These are phyloP conservation scores for Leucosticte australis DNA, from an alignment of 2,113 vertebrate genomes.

Conservation along the genomic window DNA sequence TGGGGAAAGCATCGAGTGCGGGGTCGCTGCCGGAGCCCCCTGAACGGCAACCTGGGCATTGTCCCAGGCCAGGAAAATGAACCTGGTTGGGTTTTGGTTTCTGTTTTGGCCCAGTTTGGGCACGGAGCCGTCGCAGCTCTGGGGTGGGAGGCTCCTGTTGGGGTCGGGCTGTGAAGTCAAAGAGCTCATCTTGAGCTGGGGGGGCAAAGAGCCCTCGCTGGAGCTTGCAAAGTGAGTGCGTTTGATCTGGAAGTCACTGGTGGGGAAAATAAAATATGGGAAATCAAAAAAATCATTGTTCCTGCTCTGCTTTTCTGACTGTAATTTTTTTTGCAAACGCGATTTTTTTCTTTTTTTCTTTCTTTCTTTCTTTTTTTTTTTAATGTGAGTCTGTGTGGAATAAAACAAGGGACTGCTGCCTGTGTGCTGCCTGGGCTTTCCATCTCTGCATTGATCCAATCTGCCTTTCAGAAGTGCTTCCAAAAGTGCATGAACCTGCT, in stretches of 20 bases:
- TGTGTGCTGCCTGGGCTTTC: not conserved
- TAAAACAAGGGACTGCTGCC: not conserved
- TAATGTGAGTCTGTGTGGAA: not conserved
- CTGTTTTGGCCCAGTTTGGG: fast-evolving
- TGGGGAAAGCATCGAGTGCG: not conserved
- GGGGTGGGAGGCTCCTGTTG: fast-evolving
- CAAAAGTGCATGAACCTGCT: not conserved
- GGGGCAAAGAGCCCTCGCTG: not conserved
- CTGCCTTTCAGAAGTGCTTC: not conserved
- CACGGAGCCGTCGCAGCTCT: not conserved
- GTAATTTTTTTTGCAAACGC: too few relatives aligned
- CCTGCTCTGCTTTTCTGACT: not conserved
- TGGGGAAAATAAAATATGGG: conserved; percentile 11
- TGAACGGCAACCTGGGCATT: fast-evolving
- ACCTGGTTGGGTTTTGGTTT: not conserved
- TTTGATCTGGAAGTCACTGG: conserved; percentile 5
- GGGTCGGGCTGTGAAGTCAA: not conserved
- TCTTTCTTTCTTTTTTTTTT: fast-evolving
- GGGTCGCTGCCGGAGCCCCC: fast-evolving
- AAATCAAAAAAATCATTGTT: not conserved
- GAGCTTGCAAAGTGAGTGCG: not conserved
- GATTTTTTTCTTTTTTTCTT: not conserved
- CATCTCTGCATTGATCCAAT: not conserved
- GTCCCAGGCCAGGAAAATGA: fast-evolving
- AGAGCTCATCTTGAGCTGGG: not conserved